phyloP scores from a whole-genome alignment of 2,888 invertebrate species.

The Chesias legatella region DNA sequence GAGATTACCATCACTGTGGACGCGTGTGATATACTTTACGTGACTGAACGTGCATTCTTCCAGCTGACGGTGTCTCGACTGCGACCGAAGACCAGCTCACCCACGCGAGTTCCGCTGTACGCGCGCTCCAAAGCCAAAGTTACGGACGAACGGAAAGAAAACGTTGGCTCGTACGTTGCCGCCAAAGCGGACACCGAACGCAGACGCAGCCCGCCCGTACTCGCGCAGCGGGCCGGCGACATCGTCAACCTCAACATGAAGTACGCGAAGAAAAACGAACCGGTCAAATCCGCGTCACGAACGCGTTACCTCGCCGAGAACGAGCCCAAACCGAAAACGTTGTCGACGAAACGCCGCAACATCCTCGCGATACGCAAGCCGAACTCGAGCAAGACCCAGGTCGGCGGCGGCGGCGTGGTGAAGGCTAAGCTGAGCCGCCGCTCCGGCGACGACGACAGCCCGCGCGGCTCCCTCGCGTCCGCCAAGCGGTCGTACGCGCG shows the following conservation, averaged over 20 bases:
- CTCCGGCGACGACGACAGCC: conserved; percentile 57
- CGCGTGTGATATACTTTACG: not conserved
- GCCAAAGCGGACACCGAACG: conserved; percentile 57
- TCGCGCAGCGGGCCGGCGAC: conserved; percentile 57
- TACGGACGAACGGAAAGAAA: conserved; percentile 70
- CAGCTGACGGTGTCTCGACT: conserved; percentile 69
- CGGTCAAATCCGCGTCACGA: conserved; percentile 52
- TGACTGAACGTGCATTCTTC: conserved; percentile 26
- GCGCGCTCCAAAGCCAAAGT: conserved; percentile 62
- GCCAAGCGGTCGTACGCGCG: conserved; percentile 58
- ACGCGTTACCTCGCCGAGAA: conserved; percentile 55
- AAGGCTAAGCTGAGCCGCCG: conserved; percentile 54
- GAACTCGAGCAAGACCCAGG: conserved; percentile 59
- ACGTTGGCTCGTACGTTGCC: conserved; percentile 54
- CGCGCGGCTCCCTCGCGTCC: conserved; percentile 44
- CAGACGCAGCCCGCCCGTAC: conserved; percentile 40
- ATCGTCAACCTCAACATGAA: conserved; percentile 51
- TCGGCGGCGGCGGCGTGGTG: conserved; percentile 44
- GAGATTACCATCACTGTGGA: not conserved
- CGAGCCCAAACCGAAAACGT: conserved; percentile 64
- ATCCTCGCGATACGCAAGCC: conserved; percentile 68
- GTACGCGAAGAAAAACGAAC: conserved; percentile 56
- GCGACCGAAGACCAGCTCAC: conserved; percentile 62
- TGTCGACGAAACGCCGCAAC: conserved; percentile 59
- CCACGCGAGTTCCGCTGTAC: conserved; percentile 58